Evolutionary conservation across 2,797 vertebrate genomes (phyloP).

Genomic region (Iguana delicatissima): DNA sequence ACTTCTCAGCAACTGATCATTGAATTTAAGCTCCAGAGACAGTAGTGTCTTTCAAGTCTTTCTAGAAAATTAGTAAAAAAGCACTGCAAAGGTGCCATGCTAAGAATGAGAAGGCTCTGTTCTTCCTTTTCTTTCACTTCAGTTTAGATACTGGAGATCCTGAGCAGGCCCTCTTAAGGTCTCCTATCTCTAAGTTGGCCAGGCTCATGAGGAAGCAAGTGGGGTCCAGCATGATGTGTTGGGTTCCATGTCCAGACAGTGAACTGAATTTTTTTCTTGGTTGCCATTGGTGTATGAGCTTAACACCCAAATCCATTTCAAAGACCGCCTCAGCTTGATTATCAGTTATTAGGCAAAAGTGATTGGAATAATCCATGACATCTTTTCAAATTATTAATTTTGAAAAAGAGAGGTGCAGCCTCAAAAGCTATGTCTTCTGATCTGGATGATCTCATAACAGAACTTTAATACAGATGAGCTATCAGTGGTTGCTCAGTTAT

Average conservation of each 20-base stretch:
- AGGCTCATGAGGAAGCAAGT: not conserved
- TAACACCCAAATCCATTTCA: not conserved
- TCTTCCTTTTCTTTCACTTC: not conserved
- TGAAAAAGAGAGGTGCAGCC: not conserved
- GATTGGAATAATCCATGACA: not conserved
- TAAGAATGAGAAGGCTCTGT: not conserved
- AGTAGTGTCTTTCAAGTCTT: not conserved
- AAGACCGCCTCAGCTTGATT: not conserved
- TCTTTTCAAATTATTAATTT: not conserved
- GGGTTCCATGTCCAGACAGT: not conserved
- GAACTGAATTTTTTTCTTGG: not conserved
- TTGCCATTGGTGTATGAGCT: not conserved
- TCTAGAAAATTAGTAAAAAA: not conserved
- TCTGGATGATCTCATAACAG: not conserved
- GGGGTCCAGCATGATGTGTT: not conserved
- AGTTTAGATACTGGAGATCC: not conserved
- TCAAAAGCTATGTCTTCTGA: not conserved
- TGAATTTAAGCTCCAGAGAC: not conserved
- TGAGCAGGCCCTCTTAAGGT: not conserved
- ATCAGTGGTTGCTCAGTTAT: not conserved
- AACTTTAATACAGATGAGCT: not conserved
- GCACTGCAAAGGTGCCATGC: not conserved
- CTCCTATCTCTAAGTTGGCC: not conserved
- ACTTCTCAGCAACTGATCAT: not conserved
- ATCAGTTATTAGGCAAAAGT: not conserved